A percentile compares a stretch with the other conserved stretches of the same genome.
Conservation (phyloP, 2,113 vertebrate genomes). For the Cryptotis parvus region DNA sequence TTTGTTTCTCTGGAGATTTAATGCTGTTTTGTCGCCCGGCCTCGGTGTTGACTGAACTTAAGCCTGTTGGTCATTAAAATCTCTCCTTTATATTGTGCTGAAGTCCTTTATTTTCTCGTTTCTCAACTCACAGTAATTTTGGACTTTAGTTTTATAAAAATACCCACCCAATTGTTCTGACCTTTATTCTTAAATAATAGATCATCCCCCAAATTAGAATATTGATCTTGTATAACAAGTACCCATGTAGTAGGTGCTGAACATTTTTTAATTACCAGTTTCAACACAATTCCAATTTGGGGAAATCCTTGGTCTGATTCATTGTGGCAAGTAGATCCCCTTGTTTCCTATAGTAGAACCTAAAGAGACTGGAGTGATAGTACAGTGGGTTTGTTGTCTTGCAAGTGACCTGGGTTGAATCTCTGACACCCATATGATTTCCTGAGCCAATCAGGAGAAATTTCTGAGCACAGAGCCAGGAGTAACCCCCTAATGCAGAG, state of each 20-base stretch:
- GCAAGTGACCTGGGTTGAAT: no score
- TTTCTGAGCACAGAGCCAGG: no score
- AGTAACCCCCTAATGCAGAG: not conserved
- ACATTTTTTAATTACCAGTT: not conserved
- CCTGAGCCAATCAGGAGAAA: no score
- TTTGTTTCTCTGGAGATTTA: constrained; percentile 34
- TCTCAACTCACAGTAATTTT: not conserved
- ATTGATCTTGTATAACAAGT: not conserved
- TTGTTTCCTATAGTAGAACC: not conserved
- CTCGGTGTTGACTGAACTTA: constrained; percentile 17
- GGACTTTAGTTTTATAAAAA: constrained; percentile 16
- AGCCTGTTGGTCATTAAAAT: not conserved
- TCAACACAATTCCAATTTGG: not conserved
- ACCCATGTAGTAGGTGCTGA: not conserved
- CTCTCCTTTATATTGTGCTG: not conserved
- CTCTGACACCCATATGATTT: no score
- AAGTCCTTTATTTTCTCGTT: not conserved
- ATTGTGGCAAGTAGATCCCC: not conserved
- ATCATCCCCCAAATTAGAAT: not conserved
- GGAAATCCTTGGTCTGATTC: not conserved
- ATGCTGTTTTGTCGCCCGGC: not conserved
- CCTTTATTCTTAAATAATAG: not conserved
- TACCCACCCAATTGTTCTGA: not conserved
- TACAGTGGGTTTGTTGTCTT: no score
- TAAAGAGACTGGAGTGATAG: no score